These are phyloP conservation scores for Hexactinellida sp. DNA, from an alignment of 37 sponge, comb jelly and placozoan species.

Conservation along the genomic window DNA sequence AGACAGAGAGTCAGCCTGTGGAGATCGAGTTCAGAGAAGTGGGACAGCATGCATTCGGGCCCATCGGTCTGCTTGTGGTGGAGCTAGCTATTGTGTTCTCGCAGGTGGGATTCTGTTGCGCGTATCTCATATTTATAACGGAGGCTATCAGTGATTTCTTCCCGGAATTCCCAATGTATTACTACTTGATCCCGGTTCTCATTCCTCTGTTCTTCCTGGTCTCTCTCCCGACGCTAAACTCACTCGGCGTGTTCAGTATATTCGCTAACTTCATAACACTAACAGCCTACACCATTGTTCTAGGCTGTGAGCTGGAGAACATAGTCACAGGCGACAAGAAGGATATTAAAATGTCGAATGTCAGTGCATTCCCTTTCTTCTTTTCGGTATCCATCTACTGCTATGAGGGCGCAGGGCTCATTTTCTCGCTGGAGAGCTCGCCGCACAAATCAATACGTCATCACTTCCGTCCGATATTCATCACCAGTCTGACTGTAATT, in stretches of 20 bases:
- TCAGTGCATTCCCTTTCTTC: conserved; percentile 63
- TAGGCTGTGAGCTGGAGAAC: conserved; percentile 81
- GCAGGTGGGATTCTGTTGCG: conserved; percentile 77
- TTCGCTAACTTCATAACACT: conserved; percentile 79
- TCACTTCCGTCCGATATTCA: conserved; percentile 62
- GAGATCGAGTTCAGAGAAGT: neutral
- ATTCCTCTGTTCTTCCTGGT: neutral
- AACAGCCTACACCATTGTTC: conserved; percentile 83
- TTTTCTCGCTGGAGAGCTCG: conserved; percentile 70
- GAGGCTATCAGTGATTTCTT: conserved; percentile 52
- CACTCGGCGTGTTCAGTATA: conserved; percentile 34
- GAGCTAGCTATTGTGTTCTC: neutral
- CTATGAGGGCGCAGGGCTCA: conserved; percentile 94
- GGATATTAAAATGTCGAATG: neutral
- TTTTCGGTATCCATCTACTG: conserved; percentile 76
- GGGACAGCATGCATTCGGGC: neutral
- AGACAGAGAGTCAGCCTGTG: neutral
- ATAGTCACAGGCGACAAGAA: neutral
- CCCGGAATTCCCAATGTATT: conserved; percentile 36
- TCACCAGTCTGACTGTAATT: conserved; percentile 25
- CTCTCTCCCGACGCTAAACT: conserved; percentile 21
- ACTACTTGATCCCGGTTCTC: neutral
- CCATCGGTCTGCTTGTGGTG: neutral
- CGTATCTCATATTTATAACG: conserved; percentile 86
- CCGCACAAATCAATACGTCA: conserved; percentile 31